These are phyloP conservation scores for Hippocampus abdominalis DNA, from an alignment of 2,113 vertebrate species.

Conservation along the genomic window DNA sequence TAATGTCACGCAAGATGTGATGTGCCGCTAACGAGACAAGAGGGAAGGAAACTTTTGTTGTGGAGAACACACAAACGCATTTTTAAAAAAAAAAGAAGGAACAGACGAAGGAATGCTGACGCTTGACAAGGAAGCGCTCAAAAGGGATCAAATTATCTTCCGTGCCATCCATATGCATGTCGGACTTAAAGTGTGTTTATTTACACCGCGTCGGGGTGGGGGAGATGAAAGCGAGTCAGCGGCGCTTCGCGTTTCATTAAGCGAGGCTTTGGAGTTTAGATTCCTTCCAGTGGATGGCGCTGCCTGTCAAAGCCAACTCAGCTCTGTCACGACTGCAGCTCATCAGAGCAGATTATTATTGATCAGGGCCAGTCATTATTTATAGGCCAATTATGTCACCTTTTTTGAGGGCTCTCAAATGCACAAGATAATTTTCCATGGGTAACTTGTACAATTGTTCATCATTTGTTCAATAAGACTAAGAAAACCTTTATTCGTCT, in stretches of 20 bases:
- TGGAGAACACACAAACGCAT: slow-evolving; percentile 41
- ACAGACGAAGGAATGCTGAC: slow-evolving; percentile 50
- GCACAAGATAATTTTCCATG: neutral
- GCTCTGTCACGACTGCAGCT: neutral
- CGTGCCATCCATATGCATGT: slow-evolving; percentile 70
- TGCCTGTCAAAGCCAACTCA: neutral
- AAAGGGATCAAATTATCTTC: slow-evolving; percentile 62
- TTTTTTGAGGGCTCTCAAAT: neutral
- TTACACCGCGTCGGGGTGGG: slow-evolving; percentile 41
- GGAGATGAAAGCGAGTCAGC: slow-evolving; percentile 34
- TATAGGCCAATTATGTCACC: neutral
- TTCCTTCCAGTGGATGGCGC: neutral
- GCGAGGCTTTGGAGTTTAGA: neutral
- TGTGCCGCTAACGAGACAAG: slow-evolving; percentile 68
- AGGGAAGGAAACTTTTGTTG: slow-evolving; percentile 66
- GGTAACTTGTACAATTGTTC: neutral
- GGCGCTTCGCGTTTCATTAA: slow-evolving; percentile 36
- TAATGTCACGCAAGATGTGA: slow-evolving; percentile 26
- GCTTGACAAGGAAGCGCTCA: slow-evolving; percentile 62
- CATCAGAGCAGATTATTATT: neutral
- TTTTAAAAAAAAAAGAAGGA: neutral
- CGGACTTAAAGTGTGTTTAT: slow-evolving; percentile 37
- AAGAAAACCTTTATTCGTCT: too few species aligned
- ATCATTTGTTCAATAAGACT: neutral
- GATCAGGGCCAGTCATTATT: neutral